Evolutionary conservation across 2,797 vertebrate genomes (phyloP), one percentile per base, ranked within the genome.

Genomic region (Helarctos malayanus): DNA sequence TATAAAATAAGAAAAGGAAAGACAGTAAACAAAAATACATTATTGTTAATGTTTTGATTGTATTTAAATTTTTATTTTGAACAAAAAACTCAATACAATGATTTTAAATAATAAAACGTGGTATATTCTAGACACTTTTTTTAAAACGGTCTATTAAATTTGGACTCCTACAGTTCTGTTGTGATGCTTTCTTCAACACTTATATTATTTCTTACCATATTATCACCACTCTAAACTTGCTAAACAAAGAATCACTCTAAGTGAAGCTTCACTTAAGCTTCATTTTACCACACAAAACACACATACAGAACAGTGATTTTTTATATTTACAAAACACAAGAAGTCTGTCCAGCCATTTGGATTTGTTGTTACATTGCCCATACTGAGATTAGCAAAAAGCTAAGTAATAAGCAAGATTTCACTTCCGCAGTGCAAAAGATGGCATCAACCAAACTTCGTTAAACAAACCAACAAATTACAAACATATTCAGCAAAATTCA

Each of bases 41-140:
- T 21, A 76, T 5, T 76, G 56, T 41, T 83, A 81, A 91, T 91
- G 29, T 86, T 97, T 89, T 97, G 94, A 98, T 98, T 98, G 97
- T 99, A 99, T 98, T 98, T 97, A 99, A 99, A 99, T 98, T 98
- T 98, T 99, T 99, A 99, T 99, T 99, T 98, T 98, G 87, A 99
- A 98, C 98, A 98, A 98, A 98, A 98, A 96, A 97, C 73, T 88
- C 97, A 98, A 98, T 97, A 98, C 98, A 99, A 98, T 98, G 94
- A 98, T 98, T 98, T 99, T 98, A 99, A 99, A 99, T 99, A 98
- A 98, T 98, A 99, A 97, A 99, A 99, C 97, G 98, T 95, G 78
- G 97, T 98, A 97, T 97, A 97, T 97, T 98, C 97, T 98, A 98
- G 97, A 99, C 81, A 98, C 93, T 93, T 61, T 95, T 92, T 95